These are phyloP conservation scores for Synanthedon vespiformis DNA, from an alignment of 2,888 invertebrate genomes.

Conservation along the genomic window DNA sequence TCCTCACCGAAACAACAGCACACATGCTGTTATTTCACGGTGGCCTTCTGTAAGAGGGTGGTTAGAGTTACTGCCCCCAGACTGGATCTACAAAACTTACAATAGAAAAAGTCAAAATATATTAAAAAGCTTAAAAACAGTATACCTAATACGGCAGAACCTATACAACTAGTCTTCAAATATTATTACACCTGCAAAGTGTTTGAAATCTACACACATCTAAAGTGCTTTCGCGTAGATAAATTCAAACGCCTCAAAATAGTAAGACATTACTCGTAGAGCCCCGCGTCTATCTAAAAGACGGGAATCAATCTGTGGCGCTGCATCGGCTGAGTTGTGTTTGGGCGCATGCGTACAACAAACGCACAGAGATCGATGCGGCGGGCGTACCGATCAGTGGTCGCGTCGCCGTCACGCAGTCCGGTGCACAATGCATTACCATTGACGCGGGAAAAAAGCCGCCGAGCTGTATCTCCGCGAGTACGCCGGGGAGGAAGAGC, in stretches of 20 bases:
- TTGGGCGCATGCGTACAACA: slow-evolving; percentile 37
- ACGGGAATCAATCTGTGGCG: slow-evolving; percentile 32
- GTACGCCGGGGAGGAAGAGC: slow-evolving; percentile 69
- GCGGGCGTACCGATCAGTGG: slow-evolving; percentile 47
- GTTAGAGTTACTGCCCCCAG: too few relatives aligned
- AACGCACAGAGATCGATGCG: slow-evolving; percentile 45
- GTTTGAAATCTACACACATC: too few relatives aligned
- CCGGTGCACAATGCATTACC: slow-evolving; percentile 53
- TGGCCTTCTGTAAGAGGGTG: too few relatives aligned
- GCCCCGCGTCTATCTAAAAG: neutral
- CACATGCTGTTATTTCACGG: too few relatives aligned
- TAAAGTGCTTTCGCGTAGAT: too few relatives aligned
- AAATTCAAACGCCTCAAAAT: neutral
- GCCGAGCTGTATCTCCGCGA: slow-evolving; percentile 70
- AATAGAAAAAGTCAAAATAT: too few relatives aligned
- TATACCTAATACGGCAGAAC: too few relatives aligned
- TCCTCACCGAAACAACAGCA: too few relatives aligned
- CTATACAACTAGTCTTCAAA: too few relatives aligned
- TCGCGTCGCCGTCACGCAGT: slow-evolving; percentile 62
- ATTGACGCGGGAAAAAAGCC: slow-evolving; percentile 63
- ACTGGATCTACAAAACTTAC: too few relatives aligned
- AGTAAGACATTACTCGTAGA: neutral
- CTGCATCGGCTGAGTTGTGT: slow-evolving; percentile 35
- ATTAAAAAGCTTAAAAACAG: too few relatives aligned
- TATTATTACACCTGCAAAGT: too few relatives aligned